Conservation (phyloP, 2,888 invertebrate species). For the Caradrina clavipalpis region DNA sequence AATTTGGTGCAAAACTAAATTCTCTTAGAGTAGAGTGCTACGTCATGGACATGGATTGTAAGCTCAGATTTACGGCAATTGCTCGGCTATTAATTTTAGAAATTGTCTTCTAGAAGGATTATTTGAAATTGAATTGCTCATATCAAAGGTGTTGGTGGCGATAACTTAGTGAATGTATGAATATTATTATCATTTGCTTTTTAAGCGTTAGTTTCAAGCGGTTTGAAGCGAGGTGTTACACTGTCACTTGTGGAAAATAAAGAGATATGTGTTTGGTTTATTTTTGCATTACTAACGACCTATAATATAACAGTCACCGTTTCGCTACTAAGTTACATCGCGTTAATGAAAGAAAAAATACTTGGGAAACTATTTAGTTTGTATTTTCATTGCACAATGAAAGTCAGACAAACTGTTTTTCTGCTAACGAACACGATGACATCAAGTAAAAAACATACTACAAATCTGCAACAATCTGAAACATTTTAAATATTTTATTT, state of each 20-base stretch:
- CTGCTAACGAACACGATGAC: too few relatives aligned
- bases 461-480: too few relatives aligned
- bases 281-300: too few relatives aligned
- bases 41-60: slow-evolving; percentile 36
- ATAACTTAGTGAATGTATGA: slow-evolving; percentile 31
- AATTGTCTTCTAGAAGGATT: slow-evolving; percentile 50
- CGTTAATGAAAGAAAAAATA: not conserved
- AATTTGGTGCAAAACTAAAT: slow-evolving; percentile 43
- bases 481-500: not conserved
- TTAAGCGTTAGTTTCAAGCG: slow-evolving; percentile 6
- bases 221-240: not conserved
- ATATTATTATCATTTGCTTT: slow-evolving; percentile 41
- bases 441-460: too few relatives aligned
- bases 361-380: too few relatives aligned
- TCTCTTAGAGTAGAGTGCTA: slow-evolving; percentile 33
- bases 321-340: not conserved
- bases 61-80: slow-evolving; percentile 49
- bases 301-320: not conserved
- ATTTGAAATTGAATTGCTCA: slow-evolving; percentile 41
- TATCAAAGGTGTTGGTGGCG: slow-evolving; percentile 26
- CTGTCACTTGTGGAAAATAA: not conserved
- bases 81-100: slow-evolving; percentile 43
- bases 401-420: too few relatives aligned
- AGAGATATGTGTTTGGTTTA: too few relatives aligned
- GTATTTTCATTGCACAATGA: too few relatives aligned